Evolutionary conservation across 2,888 invertebrate genomes (phyloP), one percentile per base, ranked within the genome.

Genomic region (Drosophila longiperda): DNA sequence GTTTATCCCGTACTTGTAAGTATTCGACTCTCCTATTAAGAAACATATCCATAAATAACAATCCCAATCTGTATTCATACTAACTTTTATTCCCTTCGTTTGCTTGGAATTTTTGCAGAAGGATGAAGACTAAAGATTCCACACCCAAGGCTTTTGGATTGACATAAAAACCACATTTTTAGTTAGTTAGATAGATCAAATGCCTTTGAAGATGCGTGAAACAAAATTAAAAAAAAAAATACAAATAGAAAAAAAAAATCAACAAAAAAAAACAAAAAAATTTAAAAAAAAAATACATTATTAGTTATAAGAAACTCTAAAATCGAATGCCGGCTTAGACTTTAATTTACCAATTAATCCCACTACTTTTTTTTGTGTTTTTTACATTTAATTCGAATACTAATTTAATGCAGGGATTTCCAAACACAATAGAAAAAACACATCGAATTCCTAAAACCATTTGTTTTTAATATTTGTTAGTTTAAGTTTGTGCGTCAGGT

Each of bases 1-100:
- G 91, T 97, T n/a, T 97, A 97, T 90, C 96, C 97, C 20, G 91
- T 91, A 89, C 91, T 92, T 89, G 93, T 93, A 90, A 91, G 92
- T 91, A 82, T 75, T 26, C 5, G 23, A 12, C n/a, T 4, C 1
- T n/a, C 17, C 5, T 1, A 1, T 9, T n/a, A 7, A 29, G 1
- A 48, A 26, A 17, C 11, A 32, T n/a, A 1, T 5, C 11, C n/a
- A 50, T n/a, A 17, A 11, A 0, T 5, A 17, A 11, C 50, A n/a
- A 32, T 32, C 6, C 26, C 7, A 36, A 40, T 32, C 6, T 26
- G 8, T 29, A 15, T 26, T 29, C 26, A 11, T n/a, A 11, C 70
- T 66, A 62, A 71, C 17, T n/a, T 38, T 1, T 5, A 20, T 15
- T 12, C 23, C n/a, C 52, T 38, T 58, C 8, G 12, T 23, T 3